Base-by-base conservation (phyloP, 2,888 invertebrate genomes). In the Polyommatus iphigenia region DNA sequence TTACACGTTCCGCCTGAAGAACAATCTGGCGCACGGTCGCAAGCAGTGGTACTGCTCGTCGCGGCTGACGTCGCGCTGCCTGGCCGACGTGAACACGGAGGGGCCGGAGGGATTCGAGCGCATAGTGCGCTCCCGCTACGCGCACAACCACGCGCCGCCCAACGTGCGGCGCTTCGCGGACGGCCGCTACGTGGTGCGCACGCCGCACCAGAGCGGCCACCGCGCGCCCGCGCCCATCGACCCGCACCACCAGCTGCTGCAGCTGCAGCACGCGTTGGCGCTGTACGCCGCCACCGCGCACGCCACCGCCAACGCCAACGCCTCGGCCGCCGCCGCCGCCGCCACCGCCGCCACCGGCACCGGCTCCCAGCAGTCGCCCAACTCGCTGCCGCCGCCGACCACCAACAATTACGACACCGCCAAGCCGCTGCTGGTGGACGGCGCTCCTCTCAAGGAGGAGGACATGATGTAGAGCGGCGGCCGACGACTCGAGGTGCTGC, bases 11-110 rank as follows among this genome's bases (percentile, higher is more conserved):
- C 92, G 93, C 76, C 85, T 94, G 85, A 94, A 94, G 87, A 94
- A 94, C 83, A 93, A 93, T 82, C 83, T 93, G 87, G 93, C 93
- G n/a, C 93, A 93, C 82, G 93, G 94, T 2, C 90, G 93, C 82
- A 94, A 94, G 87, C 93, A 94, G 83, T 94, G 93, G 94, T 93
- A 94, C 84, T 94, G 94, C 84, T 94, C 94, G 24, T 94, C 93
- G 78, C 89, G 94, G 62, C 87, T 93, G 78, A 94, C 93, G 18
- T 93, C 94, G 59, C 92, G 94, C 82, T 94, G 94, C 84, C 88
- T 93, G 73, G 93, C 93, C 80, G 93, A 94, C 82, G 94, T 94
- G 29, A 93, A 93, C 84, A 94, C 94, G 41, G 94, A 93, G 83
- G 93, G 93, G 0, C 93, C 93, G n/a, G 93, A 93, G 83, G 94